Conservation (phyloP, 2,888 invertebrate genomes). For the Ochropleura leucogaster region DNA sequence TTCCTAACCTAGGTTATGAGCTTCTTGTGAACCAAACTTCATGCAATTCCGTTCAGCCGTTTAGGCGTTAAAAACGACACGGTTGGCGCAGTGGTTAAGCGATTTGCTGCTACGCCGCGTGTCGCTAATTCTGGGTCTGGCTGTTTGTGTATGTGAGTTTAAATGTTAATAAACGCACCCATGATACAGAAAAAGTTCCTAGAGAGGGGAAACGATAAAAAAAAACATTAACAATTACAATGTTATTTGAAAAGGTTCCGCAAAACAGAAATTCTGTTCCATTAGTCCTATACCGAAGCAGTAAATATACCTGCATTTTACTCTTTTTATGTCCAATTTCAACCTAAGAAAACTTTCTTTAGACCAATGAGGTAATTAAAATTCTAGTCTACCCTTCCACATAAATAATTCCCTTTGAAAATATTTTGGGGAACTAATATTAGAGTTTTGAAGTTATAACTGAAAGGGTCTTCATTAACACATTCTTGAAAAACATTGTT, state of each 20-base stretch:
- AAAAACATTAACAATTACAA: too few relatives aligned
- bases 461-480: conserved; percentile 58
- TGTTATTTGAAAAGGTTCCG: too few relatives aligned
- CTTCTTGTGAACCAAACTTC: background rate
- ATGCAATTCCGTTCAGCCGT: background rate
- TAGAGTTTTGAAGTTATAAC: conserved; percentile 38
- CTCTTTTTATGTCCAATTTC: background rate
- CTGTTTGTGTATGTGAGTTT: too few relatives aligned
- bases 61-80: background rate
- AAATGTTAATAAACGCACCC: too few relatives aligned
- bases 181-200: too few relatives aligned
- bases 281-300: background rate
- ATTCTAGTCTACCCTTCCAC: conserved; percentile 23
- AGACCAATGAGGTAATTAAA: conserved; percentile 35
- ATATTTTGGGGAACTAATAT: conserved; percentile 47
- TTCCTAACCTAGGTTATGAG: background rate
- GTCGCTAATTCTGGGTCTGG: too few relatives aligned
- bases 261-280: background rate
- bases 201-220: too few relatives aligned
- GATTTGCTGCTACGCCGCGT: too few relatives aligned
- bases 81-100: too few relatives aligned
- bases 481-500: conserved; percentile 50
- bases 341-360: background rate
- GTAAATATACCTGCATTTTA: background rate
- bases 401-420: conserved; percentile 33